Conservation (phyloP, 2,888 invertebrate species). For the Ceramica pisi region DNA sequence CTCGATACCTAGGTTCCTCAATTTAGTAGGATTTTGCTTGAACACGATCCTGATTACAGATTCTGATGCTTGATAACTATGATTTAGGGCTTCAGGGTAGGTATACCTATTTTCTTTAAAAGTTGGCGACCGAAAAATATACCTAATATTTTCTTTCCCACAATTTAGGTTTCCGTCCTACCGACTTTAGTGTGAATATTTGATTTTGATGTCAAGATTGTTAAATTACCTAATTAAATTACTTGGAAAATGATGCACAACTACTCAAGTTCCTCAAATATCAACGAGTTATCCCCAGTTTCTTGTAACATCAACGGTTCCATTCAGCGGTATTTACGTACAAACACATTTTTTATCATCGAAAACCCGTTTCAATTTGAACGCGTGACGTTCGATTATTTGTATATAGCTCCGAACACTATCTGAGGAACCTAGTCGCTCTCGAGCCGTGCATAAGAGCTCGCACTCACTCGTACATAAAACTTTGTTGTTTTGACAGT, state of each 20-base stretch:
- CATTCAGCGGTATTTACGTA: slow-evolving; percentile 29
- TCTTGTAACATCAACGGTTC: slow-evolving; percentile 9
- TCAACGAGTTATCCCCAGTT: neutral
- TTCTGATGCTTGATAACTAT: too few species aligned
- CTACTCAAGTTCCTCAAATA: neutral
- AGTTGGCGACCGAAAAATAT: too few species aligned
- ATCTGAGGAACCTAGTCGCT: slow-evolving; percentile 71
- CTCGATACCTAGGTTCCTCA: too few species aligned
- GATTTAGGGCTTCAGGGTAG: too few species aligned
- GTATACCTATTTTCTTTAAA: too few species aligned
- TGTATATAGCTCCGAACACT: slow-evolving; percentile 69
- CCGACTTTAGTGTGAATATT: too few species aligned
- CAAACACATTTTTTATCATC: slow-evolving; percentile 64
- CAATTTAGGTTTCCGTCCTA: too few species aligned
- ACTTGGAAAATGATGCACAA: slow-evolving; percentile 1
- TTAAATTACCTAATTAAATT: neutral
- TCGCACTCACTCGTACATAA: slow-evolving; percentile 58
- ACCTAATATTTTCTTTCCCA: too few species aligned
- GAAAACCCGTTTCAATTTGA: slow-evolving; percentile 78
- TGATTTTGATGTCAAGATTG: neutral
- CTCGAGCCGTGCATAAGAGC: slow-evolving; percentile 64
- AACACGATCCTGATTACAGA: too few species aligned
- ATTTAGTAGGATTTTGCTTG: too few species aligned
- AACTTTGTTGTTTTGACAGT: slow-evolving; percentile 32
- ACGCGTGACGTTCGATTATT: slow-evolving; percentile 73